Evolutionary conservation across 2,888 invertebrate species (phyloP).

Genomic region (Erebia ligea): DNA sequence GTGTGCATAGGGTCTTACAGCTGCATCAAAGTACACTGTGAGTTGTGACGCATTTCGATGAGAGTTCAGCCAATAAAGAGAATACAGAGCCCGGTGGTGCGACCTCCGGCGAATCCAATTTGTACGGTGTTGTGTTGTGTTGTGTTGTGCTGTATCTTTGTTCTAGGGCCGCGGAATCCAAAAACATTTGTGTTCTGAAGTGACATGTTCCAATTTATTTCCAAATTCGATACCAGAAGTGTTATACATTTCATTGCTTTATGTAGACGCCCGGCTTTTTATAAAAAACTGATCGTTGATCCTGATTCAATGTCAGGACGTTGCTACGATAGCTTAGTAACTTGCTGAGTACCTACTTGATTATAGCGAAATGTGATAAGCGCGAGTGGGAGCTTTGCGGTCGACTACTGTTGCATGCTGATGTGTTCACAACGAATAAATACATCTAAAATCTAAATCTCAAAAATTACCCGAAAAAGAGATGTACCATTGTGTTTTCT

Average conservation of each 20-base stretch:
- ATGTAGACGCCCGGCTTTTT: neutral
- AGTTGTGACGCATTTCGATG: neutral
- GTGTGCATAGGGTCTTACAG: neutral
- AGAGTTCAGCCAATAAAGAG: neutral
- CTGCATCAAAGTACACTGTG: neutral
- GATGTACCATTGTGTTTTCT: too few relatives aligned
- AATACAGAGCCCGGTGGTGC: neutral
- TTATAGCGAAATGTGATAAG: too few relatives aligned
- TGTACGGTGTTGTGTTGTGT: neutral
- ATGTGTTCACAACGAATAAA: too few relatives aligned
- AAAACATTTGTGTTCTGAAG: slow-evolving; percentile 6
- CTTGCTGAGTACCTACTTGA: too few relatives aligned
- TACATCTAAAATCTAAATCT: too few relatives aligned
- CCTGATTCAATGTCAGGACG: too few relatives aligned
- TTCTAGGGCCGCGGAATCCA: neutral
- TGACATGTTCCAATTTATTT: slow-evolving; percentile 18
- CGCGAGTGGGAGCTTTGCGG: too few relatives aligned
- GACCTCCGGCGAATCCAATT: slow-evolving; percentile 15
- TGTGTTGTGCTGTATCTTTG: slow-evolving; percentile 5
- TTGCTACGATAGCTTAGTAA: too few relatives aligned
- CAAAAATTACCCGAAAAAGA: too few relatives aligned
- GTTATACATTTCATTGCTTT: neutral
- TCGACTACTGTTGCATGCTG: too few relatives aligned
- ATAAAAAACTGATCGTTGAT: neutral
- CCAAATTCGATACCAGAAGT: neutral